Percentiles rank a stretch among this genome's conserved stretches.
Evolutionary conservation across 2,888 invertebrate genomes (phyloP).

Genomic region (Trachelus iudaicus): DNA sequence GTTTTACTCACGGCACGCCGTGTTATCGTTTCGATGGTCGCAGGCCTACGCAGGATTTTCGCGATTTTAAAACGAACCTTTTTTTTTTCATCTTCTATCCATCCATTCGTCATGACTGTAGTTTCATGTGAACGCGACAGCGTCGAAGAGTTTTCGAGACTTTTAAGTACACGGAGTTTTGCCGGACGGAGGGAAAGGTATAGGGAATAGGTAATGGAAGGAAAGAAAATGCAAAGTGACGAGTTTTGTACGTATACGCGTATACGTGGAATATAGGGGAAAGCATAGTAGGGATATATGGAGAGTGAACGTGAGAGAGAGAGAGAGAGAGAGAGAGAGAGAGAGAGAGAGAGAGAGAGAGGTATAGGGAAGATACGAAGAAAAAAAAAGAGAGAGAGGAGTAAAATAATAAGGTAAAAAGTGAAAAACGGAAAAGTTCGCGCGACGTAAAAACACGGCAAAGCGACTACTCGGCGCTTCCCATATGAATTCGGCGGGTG

Average conservation of each 20-base stretch:
- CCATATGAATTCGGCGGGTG: neutral
- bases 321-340: too few relatives aligned
- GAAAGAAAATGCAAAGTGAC: neutral
- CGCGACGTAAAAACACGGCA: neutral
- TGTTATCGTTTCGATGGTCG: neutral
- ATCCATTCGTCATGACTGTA: neutral
- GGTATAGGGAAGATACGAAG: neutral
- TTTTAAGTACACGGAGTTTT: neutral
- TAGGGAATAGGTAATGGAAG: neutral
- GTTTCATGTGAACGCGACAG: neutral
- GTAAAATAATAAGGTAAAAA: neutral
- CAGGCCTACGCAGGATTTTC: neutral
- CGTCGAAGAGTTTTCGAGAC: neutral
- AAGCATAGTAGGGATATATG: neutral
- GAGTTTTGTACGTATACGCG: neutral
- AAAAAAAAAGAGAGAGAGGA: too few relatives aligned
- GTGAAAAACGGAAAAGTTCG: neutral
- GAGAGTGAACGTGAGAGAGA: neutral
- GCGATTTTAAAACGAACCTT: neutral
- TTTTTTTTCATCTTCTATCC: neutral
- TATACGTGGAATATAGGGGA: neutral
- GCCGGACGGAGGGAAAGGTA: neutral
- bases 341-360: too few relatives aligned
- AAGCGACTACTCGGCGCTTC: neutral
- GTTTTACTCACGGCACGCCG: neutral